Conservation (phyloP, 2,888 invertebrate species). For the Timandra comae region DNA sequence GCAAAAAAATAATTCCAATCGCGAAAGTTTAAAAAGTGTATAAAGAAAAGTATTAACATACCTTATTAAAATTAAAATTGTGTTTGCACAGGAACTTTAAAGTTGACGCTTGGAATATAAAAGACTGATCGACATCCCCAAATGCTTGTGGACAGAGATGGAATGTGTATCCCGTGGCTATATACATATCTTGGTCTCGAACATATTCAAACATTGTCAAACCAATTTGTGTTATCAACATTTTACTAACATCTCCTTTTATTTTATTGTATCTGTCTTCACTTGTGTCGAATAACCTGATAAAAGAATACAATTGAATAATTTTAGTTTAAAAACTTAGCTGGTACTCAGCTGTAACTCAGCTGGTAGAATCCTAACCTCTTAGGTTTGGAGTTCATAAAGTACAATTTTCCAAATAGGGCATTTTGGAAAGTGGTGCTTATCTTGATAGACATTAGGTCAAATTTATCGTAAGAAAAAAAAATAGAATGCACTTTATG, state of each 20-base stretch:
- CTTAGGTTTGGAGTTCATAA: no score
- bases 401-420: no score
- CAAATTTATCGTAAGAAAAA: no score
- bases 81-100: slow-evolving; percentile 79
- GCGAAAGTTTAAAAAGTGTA: no score
- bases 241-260: slow-evolving; percentile 55
- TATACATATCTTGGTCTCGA: slow-evolving; percentile 75
- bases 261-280: slow-evolving; percentile 55
- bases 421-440: no score
- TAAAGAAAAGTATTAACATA: no score
- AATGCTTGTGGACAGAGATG: slow-evolving; percentile 81
- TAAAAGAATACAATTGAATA: slow-evolving; percentile 24
- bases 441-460: no score
- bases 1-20: no score
- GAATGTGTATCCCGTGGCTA: slow-evolving; percentile 80
- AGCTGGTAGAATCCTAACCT: no score
- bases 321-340: no score
- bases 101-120: slow-evolving; percentile 79
- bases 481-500: no score
- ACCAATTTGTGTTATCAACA: slow-evolving; percentile 82
- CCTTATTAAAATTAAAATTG: slow-evolving; percentile 87
- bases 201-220: slow-evolving; percentile 80
- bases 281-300: slow-evolving; percentile 59
- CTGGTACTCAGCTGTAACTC: no score
- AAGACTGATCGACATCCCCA: slow-evolving; percentile 76